Base-by-base conservation (phyloP, 2,888 invertebrate species). In the Rhynchonema sp. region DNA sequence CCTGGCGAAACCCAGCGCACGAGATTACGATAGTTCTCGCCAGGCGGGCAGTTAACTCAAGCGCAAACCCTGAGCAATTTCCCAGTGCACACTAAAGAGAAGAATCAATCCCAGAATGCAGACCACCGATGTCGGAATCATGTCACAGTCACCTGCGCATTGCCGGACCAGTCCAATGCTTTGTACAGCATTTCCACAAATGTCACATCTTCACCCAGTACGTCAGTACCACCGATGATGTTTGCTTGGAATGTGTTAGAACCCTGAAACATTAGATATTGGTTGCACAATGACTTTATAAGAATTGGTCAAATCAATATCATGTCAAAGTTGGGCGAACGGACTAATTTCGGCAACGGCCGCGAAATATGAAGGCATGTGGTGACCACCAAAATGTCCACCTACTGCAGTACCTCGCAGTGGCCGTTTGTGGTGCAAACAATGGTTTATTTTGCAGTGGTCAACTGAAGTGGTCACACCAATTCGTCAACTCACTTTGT, bases 181-280 rank as follows among this genome's bases (percentile, higher is more conserved):
- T 67, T 65, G 63, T 70, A 72, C 52, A 72, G 65, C 27, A 68
- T 60, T 49, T 69, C 64, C 1, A 63, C 69, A 59, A 66, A 72
- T 17, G 72, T 70, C 55, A 55, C 61, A 38, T 65, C 61, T 55
- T 68, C 66, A 17, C 63, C 61, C 20, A 60, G 54, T 20, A 61
- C 61, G 46, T 64, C 64, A 25, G 61, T 54, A 25, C 72, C 72
- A 54, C 67, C 68, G 59, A 71, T 66, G 17, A 62, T 23, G 29
- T 56, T 57, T 0, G 68, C 61, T 65, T 72, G 72, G 62, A 68
- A 70, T 1, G 70, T 70, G 62, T 72, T 72, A n/a, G 64, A 63
- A 26, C 60, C 59, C 65, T 66, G 52, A 52, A 46, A 52, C n/a
- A n/a, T n/a, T n/a, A n/a, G n/a, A n/a, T n/a, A 22, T 46, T 46